Conservation (phyloP, 1,140 invertebrate genomes). For the Ruditapes philippinarum region DNA sequence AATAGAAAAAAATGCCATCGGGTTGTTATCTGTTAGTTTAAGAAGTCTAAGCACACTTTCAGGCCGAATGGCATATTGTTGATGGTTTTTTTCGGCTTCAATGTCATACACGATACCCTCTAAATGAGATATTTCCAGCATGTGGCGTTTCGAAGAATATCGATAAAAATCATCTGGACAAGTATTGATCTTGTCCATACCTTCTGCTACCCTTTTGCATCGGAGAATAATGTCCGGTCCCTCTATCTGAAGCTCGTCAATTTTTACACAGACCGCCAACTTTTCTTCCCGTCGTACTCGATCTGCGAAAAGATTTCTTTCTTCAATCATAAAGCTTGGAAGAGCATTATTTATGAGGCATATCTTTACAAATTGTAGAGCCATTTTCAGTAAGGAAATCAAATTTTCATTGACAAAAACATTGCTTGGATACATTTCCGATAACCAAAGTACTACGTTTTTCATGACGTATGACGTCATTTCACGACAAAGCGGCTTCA, state of each 20-base stretch:
- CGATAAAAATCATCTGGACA: neutral
- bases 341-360: neutral
- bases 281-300: neutral
- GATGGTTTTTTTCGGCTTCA: too few species aligned
- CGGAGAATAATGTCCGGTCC: neutral
- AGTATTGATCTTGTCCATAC: neutral
- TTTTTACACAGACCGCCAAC: neutral
- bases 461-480: constrained; percentile 20
- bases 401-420: neutral
- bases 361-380: neutral
- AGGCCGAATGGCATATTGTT: too few species aligned
- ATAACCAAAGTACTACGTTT: constrained; percentile 9
- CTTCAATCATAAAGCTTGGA: neutral
- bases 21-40: too few species aligned
- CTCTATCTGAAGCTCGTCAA: neutral
- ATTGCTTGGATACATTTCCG: neutral
- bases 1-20: too few species aligned
- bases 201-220: neutral
- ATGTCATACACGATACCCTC: too few species aligned
- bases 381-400: neutral
- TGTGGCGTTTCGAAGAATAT: too few species aligned
- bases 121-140: too few species aligned
- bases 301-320: constrained; percentile 20
- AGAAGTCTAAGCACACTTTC: too few species aligned
- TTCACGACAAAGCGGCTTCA: neutral